phyloP scores from a whole-genome alignment of 2,888 invertebrate genomes.

The Ariolimax columbianus region DNA sequence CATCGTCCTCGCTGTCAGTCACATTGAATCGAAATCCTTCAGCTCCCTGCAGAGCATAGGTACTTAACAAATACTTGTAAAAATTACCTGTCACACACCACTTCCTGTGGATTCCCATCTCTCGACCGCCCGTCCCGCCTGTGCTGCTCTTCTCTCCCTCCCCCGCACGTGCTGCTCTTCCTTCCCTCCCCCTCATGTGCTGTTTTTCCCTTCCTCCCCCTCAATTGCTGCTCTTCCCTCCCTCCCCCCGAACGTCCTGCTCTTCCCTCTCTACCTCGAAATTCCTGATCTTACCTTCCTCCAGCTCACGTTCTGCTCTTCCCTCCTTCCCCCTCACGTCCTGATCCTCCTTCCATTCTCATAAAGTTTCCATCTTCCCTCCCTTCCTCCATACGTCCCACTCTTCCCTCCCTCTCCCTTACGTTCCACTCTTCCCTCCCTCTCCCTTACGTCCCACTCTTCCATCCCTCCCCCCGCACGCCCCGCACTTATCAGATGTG shows the following conservation, averaged over 20 bases:
- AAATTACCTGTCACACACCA: too few relatives aligned
- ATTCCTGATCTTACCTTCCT: background rate
- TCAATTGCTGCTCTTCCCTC: background rate
- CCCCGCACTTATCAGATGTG: too few relatives aligned
- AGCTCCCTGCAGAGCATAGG: too few relatives aligned
- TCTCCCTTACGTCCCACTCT: background rate
- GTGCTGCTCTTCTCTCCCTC: too few relatives aligned
- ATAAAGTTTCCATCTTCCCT: background rate
- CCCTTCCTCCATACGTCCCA: too few relatives aligned
- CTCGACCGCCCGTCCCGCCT: too few relatives aligned
- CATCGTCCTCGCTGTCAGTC: too few relatives aligned
- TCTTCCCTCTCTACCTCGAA: background rate
- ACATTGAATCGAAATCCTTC: too few relatives aligned
- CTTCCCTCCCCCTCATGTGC: background rate
- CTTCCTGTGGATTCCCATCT: too few relatives aligned
- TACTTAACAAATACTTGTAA: too few relatives aligned
- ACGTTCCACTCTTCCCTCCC: background rate
- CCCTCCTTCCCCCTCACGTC: background rate
- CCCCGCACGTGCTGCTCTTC: too few relatives aligned
- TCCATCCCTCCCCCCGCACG: background rate
- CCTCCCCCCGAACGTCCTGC: background rate
- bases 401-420: background rate
- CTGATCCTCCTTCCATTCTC: background rate
- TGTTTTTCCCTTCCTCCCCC: background rate
- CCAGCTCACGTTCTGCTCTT: background rate